A percentile compares a stretch with the other conserved stretches of the same genome.
phyloP scores from a whole-genome alignment of 2,797 vertebrate genomes.

The Bradypodion pumilum region DNA sequence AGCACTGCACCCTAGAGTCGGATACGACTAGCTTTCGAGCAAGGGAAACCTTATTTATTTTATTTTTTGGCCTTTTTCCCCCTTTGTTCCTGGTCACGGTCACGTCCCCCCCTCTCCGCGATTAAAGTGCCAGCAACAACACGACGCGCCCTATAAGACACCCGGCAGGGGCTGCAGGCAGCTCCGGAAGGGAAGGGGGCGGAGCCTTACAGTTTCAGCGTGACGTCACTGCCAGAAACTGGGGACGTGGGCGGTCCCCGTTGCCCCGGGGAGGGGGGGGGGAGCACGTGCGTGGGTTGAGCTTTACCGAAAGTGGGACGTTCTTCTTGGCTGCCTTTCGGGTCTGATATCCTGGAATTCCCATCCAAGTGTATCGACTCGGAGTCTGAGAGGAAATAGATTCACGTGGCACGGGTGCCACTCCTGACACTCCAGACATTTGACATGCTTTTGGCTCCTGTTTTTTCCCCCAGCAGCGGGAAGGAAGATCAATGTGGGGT shows the following conservation, averaged over 20 bases:
- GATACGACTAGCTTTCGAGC: no score
- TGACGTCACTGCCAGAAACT: conserved; percentile 68
- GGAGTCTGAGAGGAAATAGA: conserved; percentile 7
- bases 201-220: conserved; percentile 66
- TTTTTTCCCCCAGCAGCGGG: not conserved
- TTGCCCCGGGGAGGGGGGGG: not conserved
- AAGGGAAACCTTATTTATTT: no score
- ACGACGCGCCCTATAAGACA: no score
- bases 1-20: no score
- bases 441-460: not conserved
- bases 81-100: no score
- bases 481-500: not conserved
- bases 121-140: no score
- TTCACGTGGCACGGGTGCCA: conserved; percentile 19
- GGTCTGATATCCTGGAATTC: conserved; percentile 49
- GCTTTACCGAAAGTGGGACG: conserved; percentile 66
- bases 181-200: conserved; percentile 57
- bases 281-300: not conserved
- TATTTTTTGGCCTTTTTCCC: no score
- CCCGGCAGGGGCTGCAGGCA: no score
- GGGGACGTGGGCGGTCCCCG: not conserved
- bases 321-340: conserved; percentile 15
- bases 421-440: not conserved
- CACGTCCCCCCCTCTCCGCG: no score
- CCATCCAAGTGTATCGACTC: conserved; percentile 59